Evolutionary conservation across 2,888 invertebrate genomes (phyloP).

Genomic region (Pterobdella sp.): DNA sequence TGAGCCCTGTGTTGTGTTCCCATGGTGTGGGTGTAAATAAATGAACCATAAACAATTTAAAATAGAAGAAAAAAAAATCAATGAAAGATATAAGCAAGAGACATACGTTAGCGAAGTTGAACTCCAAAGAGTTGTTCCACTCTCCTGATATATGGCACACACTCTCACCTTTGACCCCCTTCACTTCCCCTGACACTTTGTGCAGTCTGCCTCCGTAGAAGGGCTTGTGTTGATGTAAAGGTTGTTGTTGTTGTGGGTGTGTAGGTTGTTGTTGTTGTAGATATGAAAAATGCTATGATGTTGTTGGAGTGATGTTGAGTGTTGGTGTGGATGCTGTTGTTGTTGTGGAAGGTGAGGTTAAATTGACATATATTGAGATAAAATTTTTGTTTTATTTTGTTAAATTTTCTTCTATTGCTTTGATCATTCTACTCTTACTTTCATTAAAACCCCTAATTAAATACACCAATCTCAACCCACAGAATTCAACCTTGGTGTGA

Average conservation of each 20-base stretch:
- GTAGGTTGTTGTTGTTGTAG: neutral
- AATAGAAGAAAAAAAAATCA: neutral
- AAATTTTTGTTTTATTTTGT: neutral
- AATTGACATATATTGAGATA: neutral
- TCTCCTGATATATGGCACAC: slow-evolving; percentile 53
- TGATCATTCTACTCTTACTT: neutral
- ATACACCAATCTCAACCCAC: no score
- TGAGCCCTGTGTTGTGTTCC: slow-evolving; percentile 41
- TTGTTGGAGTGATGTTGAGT: neutral
- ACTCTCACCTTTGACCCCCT: slow-evolving; percentile 46
- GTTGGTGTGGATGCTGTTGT: neutral
- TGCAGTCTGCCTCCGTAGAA: slow-evolving; percentile 56
- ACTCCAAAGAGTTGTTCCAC: slow-evolving; percentile 53
- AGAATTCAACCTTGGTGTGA: slow-evolving; percentile 52
- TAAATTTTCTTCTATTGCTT: neutral
- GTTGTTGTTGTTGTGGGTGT: no score
- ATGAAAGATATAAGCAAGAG: no score
- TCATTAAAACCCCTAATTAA: neutral
- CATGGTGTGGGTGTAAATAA: neutral
- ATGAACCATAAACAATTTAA: no score
- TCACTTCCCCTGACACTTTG: slow-evolving; percentile 53
- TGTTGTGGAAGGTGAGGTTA: neutral
- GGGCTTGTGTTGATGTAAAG: slow-evolving; percentile 46
- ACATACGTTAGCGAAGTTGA: slow-evolving; percentile 51
- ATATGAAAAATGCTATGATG: no score